Evolutionary conservation across 1,140 invertebrate genomes (phyloP).

Genomic region (Dufourea novaeangliae): DNA sequence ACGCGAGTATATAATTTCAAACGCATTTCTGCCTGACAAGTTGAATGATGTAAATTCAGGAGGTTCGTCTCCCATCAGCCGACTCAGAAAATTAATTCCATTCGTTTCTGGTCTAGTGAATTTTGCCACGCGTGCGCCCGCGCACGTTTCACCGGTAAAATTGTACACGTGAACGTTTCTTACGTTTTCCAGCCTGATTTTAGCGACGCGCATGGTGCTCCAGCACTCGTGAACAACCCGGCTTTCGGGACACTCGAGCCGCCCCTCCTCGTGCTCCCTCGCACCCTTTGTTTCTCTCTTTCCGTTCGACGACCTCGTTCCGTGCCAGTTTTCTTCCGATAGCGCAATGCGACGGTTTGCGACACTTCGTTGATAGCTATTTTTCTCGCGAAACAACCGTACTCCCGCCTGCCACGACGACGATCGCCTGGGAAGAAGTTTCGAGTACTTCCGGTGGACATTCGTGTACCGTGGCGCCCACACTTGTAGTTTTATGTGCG

Average conservation of each 20-base stretch:
- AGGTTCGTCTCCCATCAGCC: too few relatives aligned
- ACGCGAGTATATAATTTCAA: not conserved
- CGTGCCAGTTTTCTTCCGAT: constrained; percentile 34
- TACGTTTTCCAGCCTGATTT: constrained; percentile 22
- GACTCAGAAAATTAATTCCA: not conserved
- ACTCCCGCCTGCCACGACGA: not conserved
- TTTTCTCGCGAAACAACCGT: not conserved
- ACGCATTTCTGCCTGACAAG: not conserved
- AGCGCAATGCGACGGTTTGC: constrained; percentile 41
- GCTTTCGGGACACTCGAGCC: constrained; percentile 13
- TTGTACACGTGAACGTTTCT: constrained; percentile 9
- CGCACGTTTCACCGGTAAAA: constrained; percentile 4
- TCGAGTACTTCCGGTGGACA: not conserved
- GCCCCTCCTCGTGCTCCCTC: not conserved
- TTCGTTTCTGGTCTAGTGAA: not conserved
- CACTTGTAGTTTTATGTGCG: too few relatives aligned
- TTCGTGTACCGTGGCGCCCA: not conserved
- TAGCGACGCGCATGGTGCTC: not conserved
- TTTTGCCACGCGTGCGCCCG: not conserved
- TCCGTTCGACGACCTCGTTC: constrained; percentile 42
- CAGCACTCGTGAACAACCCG: not conserved
- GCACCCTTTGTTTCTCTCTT: constrained; percentile 23
- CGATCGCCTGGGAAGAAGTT: not conserved
- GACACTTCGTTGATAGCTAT: constrained; percentile 11
- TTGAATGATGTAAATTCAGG: not conserved